A percentile compares a stretch with the other conserved stretches of the same genome.
phyloP scores from a whole-genome alignment of 2,797 vertebrate species.

The Petrocephalus sullivani region DNA sequence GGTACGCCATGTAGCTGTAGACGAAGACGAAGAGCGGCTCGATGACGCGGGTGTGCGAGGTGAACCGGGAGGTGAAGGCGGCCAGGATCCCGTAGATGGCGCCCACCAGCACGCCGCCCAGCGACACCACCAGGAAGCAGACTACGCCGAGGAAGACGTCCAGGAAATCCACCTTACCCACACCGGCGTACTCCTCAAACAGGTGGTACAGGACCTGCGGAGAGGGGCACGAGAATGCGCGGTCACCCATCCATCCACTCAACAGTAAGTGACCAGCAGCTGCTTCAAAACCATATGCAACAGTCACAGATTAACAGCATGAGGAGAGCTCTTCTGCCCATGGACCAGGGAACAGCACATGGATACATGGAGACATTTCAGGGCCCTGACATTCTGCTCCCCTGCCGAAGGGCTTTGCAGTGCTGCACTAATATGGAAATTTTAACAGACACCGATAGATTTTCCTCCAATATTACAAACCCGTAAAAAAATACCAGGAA shows the following conservation, averaged over 20 bases:
- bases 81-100: constrained; percentile 84
- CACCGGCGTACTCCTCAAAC: constrained; percentile 79
- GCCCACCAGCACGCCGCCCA: constrained; percentile 86
- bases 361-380: too few relatives aligned
- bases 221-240: neutral
- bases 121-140: constrained; percentile 85
- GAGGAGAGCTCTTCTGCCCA: too few relatives aligned
- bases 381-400: too few relatives aligned
- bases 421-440: too few relatives aligned
- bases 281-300: neutral
- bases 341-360: too few relatives aligned
- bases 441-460: too few relatives aligned
- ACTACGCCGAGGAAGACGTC: constrained; percentile 80
- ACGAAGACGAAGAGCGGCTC: constrained; percentile 97
- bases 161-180: constrained; percentile 59
- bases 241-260: neutral
- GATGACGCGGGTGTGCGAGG: constrained; percentile 89
- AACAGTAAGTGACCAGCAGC: neutral
- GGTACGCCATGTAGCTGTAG: constrained; percentile 98
- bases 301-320: too few relatives aligned
- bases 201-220: constrained; percentile 90
- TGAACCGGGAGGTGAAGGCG: constrained; percentile 95
- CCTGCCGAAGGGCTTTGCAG: too few relatives aligned
- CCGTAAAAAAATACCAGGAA: too few relatives aligned
- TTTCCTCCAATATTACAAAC: too few relatives aligned